Base-by-base conservation (phyloP, 2,888 invertebrate genomes). In the Clivina fossor region DNA sequence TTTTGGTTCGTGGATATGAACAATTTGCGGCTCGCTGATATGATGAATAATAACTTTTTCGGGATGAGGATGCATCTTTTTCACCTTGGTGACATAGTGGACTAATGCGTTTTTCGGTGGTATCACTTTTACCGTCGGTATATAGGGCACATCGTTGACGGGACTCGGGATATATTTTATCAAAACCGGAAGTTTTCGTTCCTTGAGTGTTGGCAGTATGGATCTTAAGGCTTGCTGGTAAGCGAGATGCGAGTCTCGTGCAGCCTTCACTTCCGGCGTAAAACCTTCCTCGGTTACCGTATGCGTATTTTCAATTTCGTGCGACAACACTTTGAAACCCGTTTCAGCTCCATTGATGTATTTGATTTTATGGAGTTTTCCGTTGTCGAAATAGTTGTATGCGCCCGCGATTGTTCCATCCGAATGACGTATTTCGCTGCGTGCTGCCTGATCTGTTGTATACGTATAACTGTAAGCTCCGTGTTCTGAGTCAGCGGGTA, bases 301-400 rank as follows among this genome's bases (percentile, higher is more conserved):
- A n/a, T 46, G 11, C 2, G 15, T 30, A 22, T 22, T 18, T 28
- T 22, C n/a, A 20, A 53, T 35, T 43, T n/a, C 20, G 43, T 53
- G 43, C 3, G 19, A 20, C 9, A 53, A 7, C 3, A 53, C 24
- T 43, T 53, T 19, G 15, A 61, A 57, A 5, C 53, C 56, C 5
- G 33, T 22, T 7, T 53, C 41, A 19, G 59, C 47, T 15, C 60
- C 60, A 7, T 58, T 57, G n/a, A 54, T 28, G 37, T 64, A 65
- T 24, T 61, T 62, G 8, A 65, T 58, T n/a, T 53, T 26, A n/a
- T 53, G 43, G 2, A 20, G 16, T 20, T 18, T 15, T 9, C 58
- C 58, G 9, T 46, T 28, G 28, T 60, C 60, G n/a, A 58, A 2
- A 26, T 56, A 60, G 7, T 47, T 54, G 26, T 58, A 60, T 7